Conservation (phyloP, 2,113 vertebrate genomes). For the Hiodon tergisus region DNA sequence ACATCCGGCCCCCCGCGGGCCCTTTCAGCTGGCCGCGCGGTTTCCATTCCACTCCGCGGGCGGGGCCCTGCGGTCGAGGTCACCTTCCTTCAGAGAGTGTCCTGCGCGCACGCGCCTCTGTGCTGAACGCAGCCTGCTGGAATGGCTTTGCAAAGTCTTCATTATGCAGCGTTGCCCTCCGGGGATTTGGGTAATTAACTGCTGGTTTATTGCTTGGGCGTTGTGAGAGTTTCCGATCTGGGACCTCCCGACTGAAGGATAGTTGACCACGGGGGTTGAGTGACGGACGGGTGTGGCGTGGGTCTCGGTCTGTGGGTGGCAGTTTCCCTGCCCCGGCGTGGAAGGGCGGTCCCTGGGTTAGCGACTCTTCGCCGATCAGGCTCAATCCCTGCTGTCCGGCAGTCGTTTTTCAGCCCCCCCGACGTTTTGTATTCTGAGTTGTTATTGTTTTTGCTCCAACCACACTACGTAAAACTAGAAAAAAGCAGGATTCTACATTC, state of each 20-base stretch:
- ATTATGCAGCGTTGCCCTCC: conserved; percentile 64
- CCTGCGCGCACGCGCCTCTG: background rate
- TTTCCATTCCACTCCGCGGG: background rate
- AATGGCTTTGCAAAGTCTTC: conserved; percentile 61
- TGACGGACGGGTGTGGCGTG: background rate
- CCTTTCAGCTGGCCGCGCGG: no score
- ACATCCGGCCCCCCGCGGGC: no score
- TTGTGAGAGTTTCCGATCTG: conserved; percentile 75
- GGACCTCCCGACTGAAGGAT: conserved; percentile 60
- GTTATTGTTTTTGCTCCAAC: no score
- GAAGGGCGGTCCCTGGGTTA: no score
- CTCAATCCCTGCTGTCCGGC: no score
- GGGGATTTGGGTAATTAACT: conserved; percentile 77
- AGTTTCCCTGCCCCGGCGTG: no score
- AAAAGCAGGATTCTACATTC: no score
- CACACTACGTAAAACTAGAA: no score
- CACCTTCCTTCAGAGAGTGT: background rate
- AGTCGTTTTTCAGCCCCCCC: no score
- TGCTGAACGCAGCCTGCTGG: conserved; percentile 63
- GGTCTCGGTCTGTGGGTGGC: background rate
- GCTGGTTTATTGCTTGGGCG: conserved; percentile 70
- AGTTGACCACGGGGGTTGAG: conserved; percentile 60
- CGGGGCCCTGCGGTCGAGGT: background rate
- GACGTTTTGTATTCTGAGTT: no score
- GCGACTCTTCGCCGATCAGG: no score